Conservation (phyloP, 2,888 invertebrate genomes). For the Embidobia sp. region DNA sequence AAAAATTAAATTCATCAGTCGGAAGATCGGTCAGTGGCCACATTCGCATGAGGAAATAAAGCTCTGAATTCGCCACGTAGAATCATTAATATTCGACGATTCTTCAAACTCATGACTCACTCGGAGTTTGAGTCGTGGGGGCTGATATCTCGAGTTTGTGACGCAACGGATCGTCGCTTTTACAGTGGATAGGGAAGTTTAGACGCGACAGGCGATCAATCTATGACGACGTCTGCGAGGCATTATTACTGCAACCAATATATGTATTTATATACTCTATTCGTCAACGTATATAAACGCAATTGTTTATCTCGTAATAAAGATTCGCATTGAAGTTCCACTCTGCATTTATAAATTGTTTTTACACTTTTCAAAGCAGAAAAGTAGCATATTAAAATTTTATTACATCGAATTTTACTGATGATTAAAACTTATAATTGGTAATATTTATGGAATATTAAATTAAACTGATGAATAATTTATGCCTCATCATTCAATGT, state of each 20-base stretch:
- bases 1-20: constrained; percentile 27
- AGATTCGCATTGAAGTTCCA: too few relatives aligned
- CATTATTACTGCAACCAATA: constrained; percentile 51
- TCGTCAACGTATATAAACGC: neutral
- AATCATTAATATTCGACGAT: constrained; percentile 69
- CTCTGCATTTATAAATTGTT: too few relatives aligned
- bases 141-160: constrained; percentile 50
- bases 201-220: constrained; percentile 62
- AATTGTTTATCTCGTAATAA: neutral
- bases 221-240: constrained; percentile 49
- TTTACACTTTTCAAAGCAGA: too few relatives aligned
- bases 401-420: too few relatives aligned
- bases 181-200: constrained; percentile 42
- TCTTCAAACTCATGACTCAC: constrained; percentile 65
- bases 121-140: constrained; percentile 39
- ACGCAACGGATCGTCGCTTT: constrained; percentile 57
- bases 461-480: too few relatives aligned
- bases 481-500: too few relatives aligned
- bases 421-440: too few relatives aligned
- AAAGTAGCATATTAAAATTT: too few relatives aligned
- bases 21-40: constrained; percentile 11
- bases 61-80: neutral
- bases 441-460: too few relatives aligned
- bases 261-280: constrained; percentile 25
- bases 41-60: constrained; percentile 12